Conservation (phyloP, 2,113 vertebrate species). For the Sigmodon hispidus region DNA sequence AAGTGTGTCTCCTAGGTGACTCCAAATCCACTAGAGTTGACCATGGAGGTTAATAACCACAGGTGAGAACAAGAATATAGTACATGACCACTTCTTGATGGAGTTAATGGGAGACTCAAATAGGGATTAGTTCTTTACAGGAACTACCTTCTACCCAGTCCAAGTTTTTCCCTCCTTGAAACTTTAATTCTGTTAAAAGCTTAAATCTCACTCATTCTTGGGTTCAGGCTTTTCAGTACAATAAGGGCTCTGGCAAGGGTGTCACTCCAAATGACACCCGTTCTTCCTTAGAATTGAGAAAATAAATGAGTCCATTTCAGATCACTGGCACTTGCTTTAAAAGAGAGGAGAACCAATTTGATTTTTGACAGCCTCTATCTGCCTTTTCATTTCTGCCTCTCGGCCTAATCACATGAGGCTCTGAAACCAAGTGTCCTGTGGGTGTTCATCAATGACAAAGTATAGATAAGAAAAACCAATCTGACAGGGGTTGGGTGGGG, state of each 20-base stretch:
- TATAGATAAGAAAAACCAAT: background rate
- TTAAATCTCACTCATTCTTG: background rate
- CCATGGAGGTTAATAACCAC: background rate
- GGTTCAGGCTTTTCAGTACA: background rate
- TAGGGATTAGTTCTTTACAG: background rate
- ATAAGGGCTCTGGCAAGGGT: background rate
- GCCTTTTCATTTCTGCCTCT: background rate
- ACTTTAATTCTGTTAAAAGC: background rate
- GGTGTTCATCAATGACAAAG: background rate
- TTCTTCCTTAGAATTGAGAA: background rate
- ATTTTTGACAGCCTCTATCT: background rate
- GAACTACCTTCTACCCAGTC: background rate
- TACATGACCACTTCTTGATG: background rate
- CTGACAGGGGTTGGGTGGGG: background rate
- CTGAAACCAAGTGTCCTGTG: background rate
- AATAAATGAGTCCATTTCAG: background rate
- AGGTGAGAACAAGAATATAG: background rate
- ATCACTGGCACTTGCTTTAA: background rate
- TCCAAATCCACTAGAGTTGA: background rate
- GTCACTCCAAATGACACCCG: background rate
- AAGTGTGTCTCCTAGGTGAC: background rate
- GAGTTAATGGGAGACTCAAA: background rate
- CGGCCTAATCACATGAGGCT: background rate
- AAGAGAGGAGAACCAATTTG: slow-evolving; percentile 22
- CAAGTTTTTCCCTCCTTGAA: background rate